phyloP scores from a whole-genome alignment of 2,888 invertebrate species.

The Drosophila antonietae region DNA sequence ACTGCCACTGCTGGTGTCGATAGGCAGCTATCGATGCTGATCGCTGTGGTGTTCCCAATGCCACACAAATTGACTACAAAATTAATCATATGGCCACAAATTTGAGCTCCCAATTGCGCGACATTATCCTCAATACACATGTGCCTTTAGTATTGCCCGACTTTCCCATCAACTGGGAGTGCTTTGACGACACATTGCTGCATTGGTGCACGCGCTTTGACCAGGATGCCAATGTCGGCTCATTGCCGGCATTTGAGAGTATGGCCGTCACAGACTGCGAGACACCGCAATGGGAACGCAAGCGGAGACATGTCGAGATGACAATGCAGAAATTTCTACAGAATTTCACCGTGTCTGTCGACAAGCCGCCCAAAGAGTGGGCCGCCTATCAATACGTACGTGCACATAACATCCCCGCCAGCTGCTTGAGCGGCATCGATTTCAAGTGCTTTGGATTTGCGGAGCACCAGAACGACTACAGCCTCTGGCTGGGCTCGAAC shows the following conservation, averaged over 20 bases:
- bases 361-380: slow-evolving; percentile 67
- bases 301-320: slow-evolving; percentile 87
- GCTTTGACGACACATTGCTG: slow-evolving; percentile 71
- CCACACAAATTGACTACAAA: slow-evolving; percentile 1
- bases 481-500: slow-evolving; percentile 94
- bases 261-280: slow-evolving; percentile 76
- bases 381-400: slow-evolving; percentile 80
- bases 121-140: slow-evolving; percentile 81
- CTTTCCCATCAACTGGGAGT: slow-evolving; percentile 76
- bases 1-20: slow-evolving; percentile 4
- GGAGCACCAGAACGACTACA: slow-evolving; percentile 89
- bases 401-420: slow-evolving; percentile 66
- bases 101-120: slow-evolving; percentile 53
- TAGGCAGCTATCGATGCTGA: slow-evolving; percentile 17
- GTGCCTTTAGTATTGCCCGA: slow-evolving; percentile 79
- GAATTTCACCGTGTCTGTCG: slow-evolving; percentile 53
- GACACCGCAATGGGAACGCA: slow-evolving; percentile 92
- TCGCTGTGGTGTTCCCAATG: neutral
- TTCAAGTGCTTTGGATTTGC: slow-evolving; percentile 91
- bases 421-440: slow-evolving; percentile 85
- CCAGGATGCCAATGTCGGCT: slow-evolving; percentile 7
- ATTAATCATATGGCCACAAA: slow-evolving; percentile 16
- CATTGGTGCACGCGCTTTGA: slow-evolving; percentile 80
- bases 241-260: slow-evolving; percentile 67
- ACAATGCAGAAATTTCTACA: slow-evolving; percentile 88